Percentiles rank a stretch among this genome's conserved stretches.
These are phyloP conservation scores for Heliocidaris erythrogramma DNA, from an alignment of 35 echinoderm and acorn worm species.

Conservation along the genomic window DNA sequence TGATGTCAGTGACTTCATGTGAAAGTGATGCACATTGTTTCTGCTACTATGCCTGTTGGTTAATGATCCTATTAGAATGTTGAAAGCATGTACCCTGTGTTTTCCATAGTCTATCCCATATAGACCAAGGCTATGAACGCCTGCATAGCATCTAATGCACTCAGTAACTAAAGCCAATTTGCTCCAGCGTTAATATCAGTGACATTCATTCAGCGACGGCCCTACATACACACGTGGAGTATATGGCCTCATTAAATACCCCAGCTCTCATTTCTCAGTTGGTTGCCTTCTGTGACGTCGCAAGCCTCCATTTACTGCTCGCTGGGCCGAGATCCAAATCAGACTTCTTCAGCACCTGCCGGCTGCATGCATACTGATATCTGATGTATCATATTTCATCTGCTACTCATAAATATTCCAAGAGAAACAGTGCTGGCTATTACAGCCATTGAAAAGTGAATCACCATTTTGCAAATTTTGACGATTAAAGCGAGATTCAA, in stretches of 20 bases:
- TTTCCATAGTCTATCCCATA: neutral
- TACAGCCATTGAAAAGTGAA: neutral
- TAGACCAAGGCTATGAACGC: neutral
- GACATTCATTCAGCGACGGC: neutral
- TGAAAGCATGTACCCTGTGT: no score
- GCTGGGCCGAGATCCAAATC: neutral
- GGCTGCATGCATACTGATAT: neutral
- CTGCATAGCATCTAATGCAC: neutral
- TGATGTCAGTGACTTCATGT: no score
- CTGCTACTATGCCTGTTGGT: no score
- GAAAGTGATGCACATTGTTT: no score
- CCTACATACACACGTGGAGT: neutral
- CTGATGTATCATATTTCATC: neutral
- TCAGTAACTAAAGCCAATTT: neutral
- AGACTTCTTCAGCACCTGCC: neutral
- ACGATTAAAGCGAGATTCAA: neutral
- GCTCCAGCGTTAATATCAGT: neutral
- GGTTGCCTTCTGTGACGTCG: constrained; percentile 15
- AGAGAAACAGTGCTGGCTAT: neutral
- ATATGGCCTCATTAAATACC: neutral
- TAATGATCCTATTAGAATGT: no score
- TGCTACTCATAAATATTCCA: neutral
- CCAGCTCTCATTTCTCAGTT: constrained; percentile 25
- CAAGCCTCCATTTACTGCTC: constrained; percentile 13
- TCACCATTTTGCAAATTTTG: neutral